phyloP scores from a whole-genome alignment of 30 jellyfish, hydroid and myxozoan genomes.

The Hydractinia symbiolongicarpus region DNA sequence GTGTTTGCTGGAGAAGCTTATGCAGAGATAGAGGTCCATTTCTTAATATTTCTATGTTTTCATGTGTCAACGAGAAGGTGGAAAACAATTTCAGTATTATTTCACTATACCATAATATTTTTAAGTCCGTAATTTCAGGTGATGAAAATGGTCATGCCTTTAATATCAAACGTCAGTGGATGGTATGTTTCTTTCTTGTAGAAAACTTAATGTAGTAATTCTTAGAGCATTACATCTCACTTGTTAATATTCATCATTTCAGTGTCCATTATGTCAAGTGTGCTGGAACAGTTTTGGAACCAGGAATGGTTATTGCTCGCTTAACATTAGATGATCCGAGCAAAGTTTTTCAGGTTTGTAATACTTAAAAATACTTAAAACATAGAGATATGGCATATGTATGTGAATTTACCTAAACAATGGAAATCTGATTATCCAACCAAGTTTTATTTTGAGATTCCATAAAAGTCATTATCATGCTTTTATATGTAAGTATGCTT shows the following conservation, averaged over 20 bases:
- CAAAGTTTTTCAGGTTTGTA: constrained; percentile 62
- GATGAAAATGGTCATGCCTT: constrained; percentile 97
- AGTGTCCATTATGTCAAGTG: constrained; percentile 78
- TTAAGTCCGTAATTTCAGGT: constrained; percentile 39
- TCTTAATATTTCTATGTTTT: background rate
- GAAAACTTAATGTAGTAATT: background rate
- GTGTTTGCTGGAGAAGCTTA: constrained; percentile 77
- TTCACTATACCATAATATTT: background rate
- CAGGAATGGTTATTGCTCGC: constrained; percentile 88
- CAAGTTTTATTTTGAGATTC: no score
- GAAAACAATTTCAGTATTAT: no score
- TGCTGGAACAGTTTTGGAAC: constrained; percentile 87
- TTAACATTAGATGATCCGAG: constrained; percentile 82
- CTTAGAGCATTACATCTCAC: background rate
- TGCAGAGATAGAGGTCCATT: constrained; percentile 95
- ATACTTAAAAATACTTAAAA: background rate
- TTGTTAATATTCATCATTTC: background rate
- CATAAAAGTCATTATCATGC: no score
- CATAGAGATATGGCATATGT: no score
- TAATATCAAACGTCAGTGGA: constrained; percentile 74
- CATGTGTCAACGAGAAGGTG: background rate
- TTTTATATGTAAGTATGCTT: no score
- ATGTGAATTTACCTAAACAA: no score
- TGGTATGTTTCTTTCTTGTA: constrained; percentile 46
- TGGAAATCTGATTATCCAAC: no score